Base-by-base conservation (phyloP, 2,797 vertebrate genomes). In the Choloepus didactylus region DNA sequence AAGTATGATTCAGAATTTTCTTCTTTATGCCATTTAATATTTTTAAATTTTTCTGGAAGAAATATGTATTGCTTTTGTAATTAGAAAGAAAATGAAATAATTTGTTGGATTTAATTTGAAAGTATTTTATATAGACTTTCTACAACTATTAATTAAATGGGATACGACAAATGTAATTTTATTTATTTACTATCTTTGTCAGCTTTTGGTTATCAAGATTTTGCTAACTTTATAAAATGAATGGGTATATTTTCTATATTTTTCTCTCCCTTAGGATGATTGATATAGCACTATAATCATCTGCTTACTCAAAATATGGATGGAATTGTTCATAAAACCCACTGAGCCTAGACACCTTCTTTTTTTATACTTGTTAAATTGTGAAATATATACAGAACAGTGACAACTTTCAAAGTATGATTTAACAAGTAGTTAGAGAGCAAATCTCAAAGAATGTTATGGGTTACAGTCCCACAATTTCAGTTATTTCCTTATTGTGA, bases 161-260 rank as follows among this genome's bases (percentile, higher is more conserved):
- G 25, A 62, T 2, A 72, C 16, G 11, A 54, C 29, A 94, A 84
- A 90, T 56, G 11, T 60, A 76, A 62, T 88, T 76, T 76, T 77
- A 69, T 66, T 93, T 79, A 60, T 94, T 54, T 41, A 64, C 35
- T 44, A 81, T 29, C 67, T 73, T 38, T 93, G 23, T 60, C 15
- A 38, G 54, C 29, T 70, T 89, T 79, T 35, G 70, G 64, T 51
- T 87, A 85, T 23, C 29, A 70, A 67, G 41, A 85, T 81, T 81
- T 72, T 62, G 15, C 35, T 62, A 70, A 77, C 8, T 94, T 85
- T 72, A 79, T 64, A 51, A 94, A 94, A 70, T 27, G 67, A 56
- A 62, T 16, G 25, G 7, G 6, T 77, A 27, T 38, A 77, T 25
- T 79, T 54, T 94, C 15, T 67, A 62, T 41, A 9, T 85, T 64